These are phyloP conservation scores for Drosophila planitibia DNA, from an alignment of 2,888 invertebrate genomes.

Conservation along the genomic window DNA sequence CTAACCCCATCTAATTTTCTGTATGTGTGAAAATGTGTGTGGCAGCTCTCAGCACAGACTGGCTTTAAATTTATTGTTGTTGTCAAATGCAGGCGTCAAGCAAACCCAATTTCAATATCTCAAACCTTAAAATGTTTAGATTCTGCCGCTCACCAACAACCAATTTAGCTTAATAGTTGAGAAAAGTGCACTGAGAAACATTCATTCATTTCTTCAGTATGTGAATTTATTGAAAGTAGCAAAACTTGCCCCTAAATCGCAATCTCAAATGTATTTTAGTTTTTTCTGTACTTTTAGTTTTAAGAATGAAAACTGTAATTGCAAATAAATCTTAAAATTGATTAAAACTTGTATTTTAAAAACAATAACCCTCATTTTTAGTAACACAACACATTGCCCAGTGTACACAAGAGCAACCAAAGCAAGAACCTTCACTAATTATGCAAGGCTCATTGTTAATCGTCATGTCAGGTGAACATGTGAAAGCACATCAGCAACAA, in stretches of 20 bases:
- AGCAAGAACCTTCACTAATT: constrained; percentile 58
- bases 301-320: background rate
- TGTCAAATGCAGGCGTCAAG: constrained; percentile 67
- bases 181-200: background rate
- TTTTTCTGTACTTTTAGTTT: background rate
- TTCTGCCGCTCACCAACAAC: background rate
- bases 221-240: background rate
- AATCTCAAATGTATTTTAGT: background rate
- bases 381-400: background rate
- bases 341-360: background rate
- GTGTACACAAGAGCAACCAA: background rate
- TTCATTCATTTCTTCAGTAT: background rate
- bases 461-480: constrained; percentile 57
- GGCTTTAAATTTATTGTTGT: constrained; percentile 67
- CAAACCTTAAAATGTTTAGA: background rate
- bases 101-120: constrained; percentile 26
- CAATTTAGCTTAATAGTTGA: background rate
- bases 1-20: constrained; percentile 54
- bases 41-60: constrained; percentile 52
- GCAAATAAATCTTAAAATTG: background rate
- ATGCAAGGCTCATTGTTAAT: constrained; percentile 71
- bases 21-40: constrained; percentile 17
- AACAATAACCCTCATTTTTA: background rate
- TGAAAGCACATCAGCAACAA: constrained; percentile 16
- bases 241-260: background rate